Evolutionary conservation across 2,888 invertebrate species (phyloP).

Genomic region (Drosophila paracracens): DNA sequence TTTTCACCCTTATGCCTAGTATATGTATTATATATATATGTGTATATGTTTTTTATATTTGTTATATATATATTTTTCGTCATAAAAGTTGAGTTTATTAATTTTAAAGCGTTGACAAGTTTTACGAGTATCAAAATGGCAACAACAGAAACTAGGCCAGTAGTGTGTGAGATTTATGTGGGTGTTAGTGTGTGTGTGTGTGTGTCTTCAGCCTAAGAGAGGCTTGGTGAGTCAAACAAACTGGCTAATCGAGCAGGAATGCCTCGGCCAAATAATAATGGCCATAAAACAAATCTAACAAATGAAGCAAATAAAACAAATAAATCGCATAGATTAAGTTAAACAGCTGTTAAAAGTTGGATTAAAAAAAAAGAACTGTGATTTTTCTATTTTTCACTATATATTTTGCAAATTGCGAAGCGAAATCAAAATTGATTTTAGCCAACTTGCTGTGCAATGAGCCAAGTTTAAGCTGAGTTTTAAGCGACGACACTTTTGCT

Average conservation of each 20-base stretch:
- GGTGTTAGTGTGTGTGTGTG: not conserved
- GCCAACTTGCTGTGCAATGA: slow-evolving; percentile 7
- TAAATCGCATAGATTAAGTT: not conserved
- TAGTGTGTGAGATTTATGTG: slow-evolving; percentile 52
- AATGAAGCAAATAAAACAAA: slow-evolving; percentile 8
- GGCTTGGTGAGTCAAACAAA: slow-evolving; percentile 37
- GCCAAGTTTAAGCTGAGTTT: slow-evolving; percentile 35
- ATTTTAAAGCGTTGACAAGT: slow-evolving; percentile 79
- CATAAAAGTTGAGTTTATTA: slow-evolving; percentile 73
- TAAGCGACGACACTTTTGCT: not conserved
- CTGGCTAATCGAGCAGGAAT: slow-evolving; percentile 42
- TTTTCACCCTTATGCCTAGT: not conserved
- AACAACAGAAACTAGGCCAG: slow-evolving; percentile 71
- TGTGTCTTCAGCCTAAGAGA: not conserved
- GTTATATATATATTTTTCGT: slow-evolving; percentile 16
- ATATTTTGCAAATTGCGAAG: slow-evolving; percentile 2
- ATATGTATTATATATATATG: slow-evolving; percentile 5
- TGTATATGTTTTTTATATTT: slow-evolving; percentile 5
- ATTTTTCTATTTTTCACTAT: not conserved
- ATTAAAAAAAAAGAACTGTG: not conserved
- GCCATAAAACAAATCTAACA: slow-evolving; percentile 5
- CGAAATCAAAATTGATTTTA: slow-evolving; percentile 17
- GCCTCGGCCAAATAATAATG: slow-evolving; percentile 20
- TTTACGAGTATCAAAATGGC: slow-evolving; percentile 61
- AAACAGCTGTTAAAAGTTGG: slow-evolving; percentile 45